Percentiles rank a stretch among this genome's conserved stretches.
Conservation (phyloP, 2,888 invertebrate species). For the Pseudanteris insignis region DNA sequence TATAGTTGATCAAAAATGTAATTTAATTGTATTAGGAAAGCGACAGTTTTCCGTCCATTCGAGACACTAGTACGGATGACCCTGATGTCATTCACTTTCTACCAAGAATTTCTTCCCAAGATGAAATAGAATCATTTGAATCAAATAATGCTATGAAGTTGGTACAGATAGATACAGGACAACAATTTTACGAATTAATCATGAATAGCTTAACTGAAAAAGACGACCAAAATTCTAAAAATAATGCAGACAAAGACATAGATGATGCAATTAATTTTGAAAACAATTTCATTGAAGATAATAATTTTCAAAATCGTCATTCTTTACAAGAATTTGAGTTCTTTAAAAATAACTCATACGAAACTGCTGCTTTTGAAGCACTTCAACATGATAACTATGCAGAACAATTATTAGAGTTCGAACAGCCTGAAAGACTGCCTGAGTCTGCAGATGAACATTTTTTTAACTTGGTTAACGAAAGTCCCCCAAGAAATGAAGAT, state of each 20-base stretch:
- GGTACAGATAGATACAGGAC: slow-evolving; percentile 54
- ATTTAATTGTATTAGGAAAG: no score
- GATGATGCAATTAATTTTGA: slow-evolving; percentile 37
- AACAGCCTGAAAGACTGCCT: slow-evolving; percentile 43
- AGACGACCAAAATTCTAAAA: slow-evolving; percentile 22
- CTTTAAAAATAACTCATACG: slow-evolving; percentile 47
- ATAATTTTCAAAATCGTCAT: slow-evolving; percentile 24
- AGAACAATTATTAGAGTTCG: slow-evolving; percentile 50
- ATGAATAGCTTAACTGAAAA: slow-evolving; percentile 54
- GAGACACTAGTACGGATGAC: slow-evolving; percentile 25
- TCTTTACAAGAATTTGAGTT: slow-evolving; percentile 42
- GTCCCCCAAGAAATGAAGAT: slow-evolving; percentile 39
- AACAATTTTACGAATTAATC: slow-evolving; percentile 58
- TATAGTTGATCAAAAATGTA: no score
- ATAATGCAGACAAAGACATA: slow-evolving; percentile 30
- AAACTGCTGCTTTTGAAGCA: slow-evolving; percentile 48
- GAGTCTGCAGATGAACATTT: slow-evolving; percentile 52
- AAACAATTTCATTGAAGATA: slow-evolving; percentile 31
- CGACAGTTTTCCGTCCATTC: slow-evolving; percentile 30
- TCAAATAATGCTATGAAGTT: slow-evolving; percentile 47
- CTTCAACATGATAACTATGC: slow-evolving; percentile 43
- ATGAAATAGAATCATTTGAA: slow-evolving; percentile 28
- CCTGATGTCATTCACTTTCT: slow-evolving; percentile 31
- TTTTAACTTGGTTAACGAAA: slow-evolving; percentile 50
- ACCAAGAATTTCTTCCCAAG: slow-evolving; percentile 22